A percentile compares a stretch with the other conserved stretches of the same genome.
Conservation (phyloP, 2,797 vertebrate genomes). For the Platalea minor region DNA sequence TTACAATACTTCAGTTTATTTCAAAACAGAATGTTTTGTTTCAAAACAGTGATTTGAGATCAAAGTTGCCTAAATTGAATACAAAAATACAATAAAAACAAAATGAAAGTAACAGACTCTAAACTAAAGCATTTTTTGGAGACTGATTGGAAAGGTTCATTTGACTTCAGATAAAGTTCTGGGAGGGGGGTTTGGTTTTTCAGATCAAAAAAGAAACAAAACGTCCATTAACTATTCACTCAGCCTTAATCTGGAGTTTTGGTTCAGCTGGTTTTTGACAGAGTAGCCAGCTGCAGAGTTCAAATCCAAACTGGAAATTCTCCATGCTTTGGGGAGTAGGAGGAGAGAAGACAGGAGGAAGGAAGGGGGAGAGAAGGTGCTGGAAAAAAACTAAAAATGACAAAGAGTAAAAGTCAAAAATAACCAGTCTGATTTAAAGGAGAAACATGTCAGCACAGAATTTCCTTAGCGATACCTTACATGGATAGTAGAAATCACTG, state of each 20-base stretch:
- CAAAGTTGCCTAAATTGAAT: slow-evolving; percentile 42
- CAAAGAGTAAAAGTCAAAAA: slow-evolving; percentile 34
- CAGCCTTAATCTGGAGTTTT: slow-evolving; percentile 1
- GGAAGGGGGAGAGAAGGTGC: background rate
- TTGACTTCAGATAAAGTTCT: slow-evolving; percentile 45
- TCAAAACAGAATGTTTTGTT: slow-evolving; percentile 54
- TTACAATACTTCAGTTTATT: slow-evolving; percentile 17
- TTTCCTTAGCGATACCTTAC: background rate
- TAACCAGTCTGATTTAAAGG: slow-evolving; percentile 23
- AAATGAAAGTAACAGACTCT: slow-evolving; percentile 22
- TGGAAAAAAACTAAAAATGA: slow-evolving; percentile 8
- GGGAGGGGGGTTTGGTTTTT: background rate
- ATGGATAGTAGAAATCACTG: background rate
- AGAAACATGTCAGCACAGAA: background rate
- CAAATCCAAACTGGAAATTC: slow-evolving; percentile 32
- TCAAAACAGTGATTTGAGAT: slow-evolving; percentile 53
- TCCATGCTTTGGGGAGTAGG: background rate
- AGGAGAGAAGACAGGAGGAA: slow-evolving; percentile 11
- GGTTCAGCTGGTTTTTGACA: background rate
- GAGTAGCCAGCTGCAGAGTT: background rate
- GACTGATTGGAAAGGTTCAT: slow-evolving; percentile 10
- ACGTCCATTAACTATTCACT: background rate
- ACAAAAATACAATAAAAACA: slow-evolving; percentile 31
- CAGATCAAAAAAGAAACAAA: slow-evolving; percentile 36
- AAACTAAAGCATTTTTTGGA: slow-evolving; percentile 30